These are phyloP conservation scores for Porphyrio hochstetteri DNA, from an alignment of 2,113 vertebrate genomes.

Conservation along the genomic window DNA sequence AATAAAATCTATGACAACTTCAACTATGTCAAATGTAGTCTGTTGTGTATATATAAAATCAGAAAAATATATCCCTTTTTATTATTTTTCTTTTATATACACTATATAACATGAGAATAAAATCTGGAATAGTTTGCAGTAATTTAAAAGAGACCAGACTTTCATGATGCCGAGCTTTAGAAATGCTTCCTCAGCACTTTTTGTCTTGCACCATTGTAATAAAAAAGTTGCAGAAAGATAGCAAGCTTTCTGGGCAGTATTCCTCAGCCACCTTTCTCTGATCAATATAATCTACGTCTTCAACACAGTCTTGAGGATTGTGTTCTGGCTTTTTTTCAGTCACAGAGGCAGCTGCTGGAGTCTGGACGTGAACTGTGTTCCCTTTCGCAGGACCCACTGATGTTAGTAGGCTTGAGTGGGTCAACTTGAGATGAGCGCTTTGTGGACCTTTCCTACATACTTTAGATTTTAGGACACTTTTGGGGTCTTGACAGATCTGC, in stretches of 20 bases:
- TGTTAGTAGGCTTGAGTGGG: constrained; percentile 10
- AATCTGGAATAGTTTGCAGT: not conserved
- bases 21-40: not conserved
- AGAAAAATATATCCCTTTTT: constrained; percentile 45
- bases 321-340: not conserved
- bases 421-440: constrained; percentile 81
- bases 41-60: not conserved
- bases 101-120: not conserved
- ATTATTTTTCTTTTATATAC: not conserved
- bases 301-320: constrained; percentile 35
- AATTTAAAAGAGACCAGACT: not conserved
- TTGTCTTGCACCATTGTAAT: constrained; percentile 84
- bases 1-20: not conserved
- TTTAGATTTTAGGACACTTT: constrained; percentile 74
- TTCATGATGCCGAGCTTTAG: not conserved
- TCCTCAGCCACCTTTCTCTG: constrained; percentile 80
- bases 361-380: not conserved
- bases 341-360: not conserved
- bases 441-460: constrained; percentile 80
- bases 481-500: constrained; percentile 77
- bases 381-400: not conserved
- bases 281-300: constrained; percentile 64
- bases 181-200: constrained; percentile 72
- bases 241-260: constrained; percentile 81
- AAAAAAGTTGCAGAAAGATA: constrained; percentile 83